Conservation (phyloP, 2,797 vertebrate genomes). For the Heteromormyrus szaboi region DNA sequence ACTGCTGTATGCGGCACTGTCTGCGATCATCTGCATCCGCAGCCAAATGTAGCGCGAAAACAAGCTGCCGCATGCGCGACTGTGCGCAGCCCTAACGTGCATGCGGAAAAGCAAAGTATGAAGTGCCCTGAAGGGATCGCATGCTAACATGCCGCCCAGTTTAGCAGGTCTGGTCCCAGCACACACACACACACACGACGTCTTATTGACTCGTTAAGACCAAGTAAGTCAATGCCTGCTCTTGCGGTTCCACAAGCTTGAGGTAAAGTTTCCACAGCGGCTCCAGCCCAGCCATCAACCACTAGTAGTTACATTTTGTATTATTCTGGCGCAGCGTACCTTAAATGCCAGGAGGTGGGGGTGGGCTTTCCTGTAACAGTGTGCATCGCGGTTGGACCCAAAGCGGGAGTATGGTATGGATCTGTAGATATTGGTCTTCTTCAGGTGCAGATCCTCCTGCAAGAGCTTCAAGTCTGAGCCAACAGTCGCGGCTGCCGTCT, state of each 20-base stretch:
- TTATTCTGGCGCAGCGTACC: slow-evolving; percentile 39
- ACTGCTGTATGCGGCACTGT: not conserved
- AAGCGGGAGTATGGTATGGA: slow-evolving; percentile 65
- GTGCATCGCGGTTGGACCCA: slow-evolving; percentile 65
- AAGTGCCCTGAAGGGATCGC: not conserved
- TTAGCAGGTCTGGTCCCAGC: not conserved
- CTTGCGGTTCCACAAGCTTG: not conserved
- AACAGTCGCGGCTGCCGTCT: slow-evolving; percentile 40
- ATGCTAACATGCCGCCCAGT: not conserved
- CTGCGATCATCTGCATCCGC: not conserved
- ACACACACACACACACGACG: not conserved
- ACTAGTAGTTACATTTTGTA: not conserved
- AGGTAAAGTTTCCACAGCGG: not conserved
- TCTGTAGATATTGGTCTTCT: slow-evolving; percentile 58
- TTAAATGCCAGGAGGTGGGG: slow-evolving; percentile 63
- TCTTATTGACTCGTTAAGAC: not conserved
- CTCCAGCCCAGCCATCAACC: not conserved
- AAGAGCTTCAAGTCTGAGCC: slow-evolving; percentile 54
- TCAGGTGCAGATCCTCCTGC: slow-evolving; percentile 61
- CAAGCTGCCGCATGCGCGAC: not conserved
- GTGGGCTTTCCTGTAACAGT: slow-evolving; percentile 66
- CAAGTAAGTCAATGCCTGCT: not conserved
- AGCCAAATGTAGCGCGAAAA: not conserved
- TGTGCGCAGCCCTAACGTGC: not conserved
- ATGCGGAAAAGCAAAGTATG: not conserved